Conservation (phyloP, 2,888 invertebrate genomes). For the Galerucella calmariensis region DNA sequence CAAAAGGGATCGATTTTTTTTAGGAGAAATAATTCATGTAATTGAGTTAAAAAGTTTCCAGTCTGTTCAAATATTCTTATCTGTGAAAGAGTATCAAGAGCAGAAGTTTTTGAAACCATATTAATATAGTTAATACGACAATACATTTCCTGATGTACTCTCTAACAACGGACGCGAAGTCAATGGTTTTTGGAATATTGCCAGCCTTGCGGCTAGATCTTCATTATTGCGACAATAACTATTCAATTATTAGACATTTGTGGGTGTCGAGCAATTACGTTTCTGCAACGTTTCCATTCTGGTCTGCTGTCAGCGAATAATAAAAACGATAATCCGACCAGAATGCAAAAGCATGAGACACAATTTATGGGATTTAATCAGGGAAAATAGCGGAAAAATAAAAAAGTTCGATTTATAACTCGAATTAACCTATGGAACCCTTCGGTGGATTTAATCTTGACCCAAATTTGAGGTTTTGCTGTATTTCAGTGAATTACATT, state of each 20-base stretch:
- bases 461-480: background rate
- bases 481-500: background rate
- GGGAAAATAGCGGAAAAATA: slow-evolving; percentile 27
- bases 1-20: too few relatives aligned
- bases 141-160: background rate
- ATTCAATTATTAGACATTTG: slow-evolving; percentile 53
- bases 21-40: too few relatives aligned
- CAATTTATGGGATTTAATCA: slow-evolving; percentile 35
- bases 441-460: slow-evolving; percentile 3
- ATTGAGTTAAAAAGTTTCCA: too few relatives aligned
- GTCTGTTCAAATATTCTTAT: background rate
- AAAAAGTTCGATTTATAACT: slow-evolving; percentile 31
- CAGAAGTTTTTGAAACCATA: slow-evolving; percentile 5
- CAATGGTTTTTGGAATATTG: slow-evolving; percentile 39
- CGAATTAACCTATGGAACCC: slow-evolving; percentile 8
- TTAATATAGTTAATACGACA: background rate
- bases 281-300: slow-evolving; percentile 38
- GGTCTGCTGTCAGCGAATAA: slow-evolving; percentile 36
- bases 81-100: background rate
- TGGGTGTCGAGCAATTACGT: slow-evolving; percentile 46
- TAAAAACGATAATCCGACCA: slow-evolving; percentile 33
- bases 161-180: slow-evolving; percentile 19
- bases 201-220: slow-evolving; percentile 33
- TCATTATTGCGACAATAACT: slow-evolving; percentile 52
- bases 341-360: slow-evolving; percentile 25